Evolutionary conservation across 2,888 invertebrate species (phyloP).

Genomic region (Hirtodrosophila alboralis): DNA sequence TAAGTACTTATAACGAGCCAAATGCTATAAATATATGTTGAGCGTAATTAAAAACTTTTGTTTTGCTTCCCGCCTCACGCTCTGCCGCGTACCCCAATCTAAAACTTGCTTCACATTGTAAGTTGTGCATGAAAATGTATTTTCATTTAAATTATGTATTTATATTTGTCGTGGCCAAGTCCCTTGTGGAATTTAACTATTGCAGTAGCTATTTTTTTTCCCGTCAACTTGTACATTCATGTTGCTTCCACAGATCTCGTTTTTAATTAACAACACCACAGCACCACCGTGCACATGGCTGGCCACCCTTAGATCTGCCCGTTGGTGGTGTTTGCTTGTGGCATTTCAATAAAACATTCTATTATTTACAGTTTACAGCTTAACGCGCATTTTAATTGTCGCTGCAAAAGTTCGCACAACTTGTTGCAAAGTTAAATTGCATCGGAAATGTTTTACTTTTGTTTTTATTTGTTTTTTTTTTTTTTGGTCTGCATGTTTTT

Average conservation of each 20-base stretch:
- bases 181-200: slow-evolving; percentile 12
- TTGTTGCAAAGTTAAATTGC: slow-evolving; percentile 74
- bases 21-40: slow-evolving; percentile 55
- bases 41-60: slow-evolving; percentile 51
- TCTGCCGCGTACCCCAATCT: slow-evolving; percentile 17
- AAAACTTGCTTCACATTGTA: slow-evolving; percentile 41
- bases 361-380: slow-evolving; percentile 72
- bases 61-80: slow-evolving; percentile 16
- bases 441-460: slow-evolving; percentile 24
- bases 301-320: slow-evolving; percentile 2
- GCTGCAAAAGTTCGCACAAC: slow-evolving; percentile 53
- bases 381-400: slow-evolving; percentile 69
- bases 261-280: slow-evolving; percentile 62
- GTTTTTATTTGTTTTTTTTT: slow-evolving; percentile 7
- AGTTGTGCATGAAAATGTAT: slow-evolving; percentile 67
- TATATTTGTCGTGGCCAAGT: slow-evolving; percentile 27
- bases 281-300: slow-evolving; percentile 9
- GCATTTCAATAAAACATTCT: slow-evolving; percentile 66
- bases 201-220: slow-evolving; percentile 21
- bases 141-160: slow-evolving; percentile 64
- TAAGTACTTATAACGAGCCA: neutral
- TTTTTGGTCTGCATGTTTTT: too few species aligned
- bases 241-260: slow-evolving; percentile 56
- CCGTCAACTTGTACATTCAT: slow-evolving; percentile 45
- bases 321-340: slow-evolving; percentile 36